Evolutionary conservation across 2,113 vertebrate species (phyloP).

Genomic region (Calonectris borealis): DNA sequence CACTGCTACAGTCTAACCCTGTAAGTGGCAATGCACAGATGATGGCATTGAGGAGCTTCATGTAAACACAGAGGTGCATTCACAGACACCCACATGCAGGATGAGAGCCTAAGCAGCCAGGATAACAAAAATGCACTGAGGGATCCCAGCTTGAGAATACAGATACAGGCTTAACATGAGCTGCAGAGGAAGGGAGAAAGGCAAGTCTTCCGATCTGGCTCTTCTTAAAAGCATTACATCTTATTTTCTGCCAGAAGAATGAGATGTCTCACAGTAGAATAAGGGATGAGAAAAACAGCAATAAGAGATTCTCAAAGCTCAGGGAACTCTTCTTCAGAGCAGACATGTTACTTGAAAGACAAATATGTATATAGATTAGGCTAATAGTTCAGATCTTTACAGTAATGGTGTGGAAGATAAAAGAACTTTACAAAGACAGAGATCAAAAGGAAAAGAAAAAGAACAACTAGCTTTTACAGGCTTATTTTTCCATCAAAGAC

Average conservation of each 20-base stretch:
- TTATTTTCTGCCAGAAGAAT: neutral
- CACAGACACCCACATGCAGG: neutral
- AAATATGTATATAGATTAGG: neutral
- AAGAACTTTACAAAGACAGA: neutral
- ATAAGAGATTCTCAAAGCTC: neutral
- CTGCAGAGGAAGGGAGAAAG: neutral
- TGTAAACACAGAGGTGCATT: neutral
- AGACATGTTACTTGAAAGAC: neutral
- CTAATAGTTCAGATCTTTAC: neutral
- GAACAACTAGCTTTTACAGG: neutral
- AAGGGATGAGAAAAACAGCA: neutral
- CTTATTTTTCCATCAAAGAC: neutral
- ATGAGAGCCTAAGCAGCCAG: neutral
- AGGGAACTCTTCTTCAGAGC: neutral
- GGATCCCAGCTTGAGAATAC: neutral
- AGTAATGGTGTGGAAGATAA: neutral
- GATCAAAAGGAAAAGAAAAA: neutral
- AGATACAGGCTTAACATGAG: neutral
- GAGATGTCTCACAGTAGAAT: neutral
- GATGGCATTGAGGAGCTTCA: neutral
- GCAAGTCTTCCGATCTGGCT: neutral
- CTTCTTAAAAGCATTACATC: neutral
- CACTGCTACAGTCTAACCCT: neutral
- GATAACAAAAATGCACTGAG: neutral
- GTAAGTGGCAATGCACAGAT: neutral